Evolutionary conservation across 2,113 vertebrate species (phyloP), one percentile per base, ranked within the genome.

Genomic region (Apteryx owenii): DNA sequence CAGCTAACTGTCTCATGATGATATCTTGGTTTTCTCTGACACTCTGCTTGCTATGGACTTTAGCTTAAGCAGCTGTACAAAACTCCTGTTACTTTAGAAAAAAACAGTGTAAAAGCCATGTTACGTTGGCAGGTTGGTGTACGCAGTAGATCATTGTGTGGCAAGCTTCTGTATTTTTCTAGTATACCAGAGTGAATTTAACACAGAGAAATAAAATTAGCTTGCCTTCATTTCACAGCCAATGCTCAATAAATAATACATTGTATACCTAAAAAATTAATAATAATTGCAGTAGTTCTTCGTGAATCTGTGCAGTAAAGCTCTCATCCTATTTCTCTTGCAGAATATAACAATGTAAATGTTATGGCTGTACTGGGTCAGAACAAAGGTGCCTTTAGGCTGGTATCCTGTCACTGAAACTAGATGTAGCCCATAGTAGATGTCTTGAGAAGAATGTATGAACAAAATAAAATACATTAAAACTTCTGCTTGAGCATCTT

Each of bases 201-300:
- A 61, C 12, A 46, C 4, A 83, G 53, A 56, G 53, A 82, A 85
- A 80, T 48, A 88, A 85, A 93, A 77, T 31, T 51, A 9, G 0
- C 21, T 84, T 88, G 22, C 33, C 19, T 89, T 77, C 44, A 44
- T 83, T 91, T 93, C 36, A 70, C 9, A 73, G 44, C 6, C 28
- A 70, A n/a, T 0, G 0, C 11, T 80, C 7, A 28, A 70, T 85
- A 93, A 91, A 91, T 90, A 94, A 93, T 62, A 66, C 9, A 91
- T 65, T 1, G 0, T 17, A 90, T 42, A 81, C 12, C 68, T 93
- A 51, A 95, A 96, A 96, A 73, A 84, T 38, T 90, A 85, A 80
- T 83, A 73, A 40, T 40, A 93, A 75, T 80, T 54, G 19, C 36
- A 64, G 26, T 14, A 18, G 60, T 91, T 9, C 5, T 29, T 90